Evolutionary conservation across 2,797 vertebrate species (phyloP), one percentile per base, ranked within the genome.

Genomic region (Nyctibius grandis): DNA sequence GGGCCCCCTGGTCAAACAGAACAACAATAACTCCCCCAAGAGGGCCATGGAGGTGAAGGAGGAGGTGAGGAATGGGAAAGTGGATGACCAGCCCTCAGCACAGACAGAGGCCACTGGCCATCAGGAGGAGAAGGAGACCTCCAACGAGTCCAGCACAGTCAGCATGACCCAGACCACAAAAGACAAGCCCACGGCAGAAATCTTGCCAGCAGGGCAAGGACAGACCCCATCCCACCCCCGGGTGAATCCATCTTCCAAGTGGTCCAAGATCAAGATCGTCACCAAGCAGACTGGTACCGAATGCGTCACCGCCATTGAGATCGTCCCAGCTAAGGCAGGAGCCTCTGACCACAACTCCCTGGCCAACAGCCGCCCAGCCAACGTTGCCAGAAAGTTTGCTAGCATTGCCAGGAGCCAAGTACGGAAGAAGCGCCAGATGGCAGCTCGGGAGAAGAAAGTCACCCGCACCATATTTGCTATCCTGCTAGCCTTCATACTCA

Each of bases 251-350:
- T 38, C 94, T 74, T 99, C 99, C 15, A 99, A 98, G 81, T 99
- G 99, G 99, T 99, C 99, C 88, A 99, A 99, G 97, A 99, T 99
- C 70, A 99, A 99, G 98, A 99, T 99, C 1, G 99, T 99, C 69
- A 99, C 99, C 9, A 99, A 99, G 97, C 99, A 99, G 98, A 96
- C 98, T 0, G 99, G 99, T 73, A 98, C 98, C 0, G 99, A 99
- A 94, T 99, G 99, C 64, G 99, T 99, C 96, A 99, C 99, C 0
- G 99, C 99, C 38, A 99, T 99, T 0, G 99, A 99, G 98, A 99
- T 99, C 0, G 98, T 99, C 51, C 99, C 99, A 1, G 99, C 98
- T 23, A 98, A 99, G 19, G 97, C 98, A 25, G 97, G 97, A 29
- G 92, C 96, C 92, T 98, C 98, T 9, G 98, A 98, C 51, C 98